These are phyloP conservation scores for Poeciliopsis turrubarensis DNA, from an alignment of 2,113 vertebrate species.

Conservation along the genomic window DNA sequence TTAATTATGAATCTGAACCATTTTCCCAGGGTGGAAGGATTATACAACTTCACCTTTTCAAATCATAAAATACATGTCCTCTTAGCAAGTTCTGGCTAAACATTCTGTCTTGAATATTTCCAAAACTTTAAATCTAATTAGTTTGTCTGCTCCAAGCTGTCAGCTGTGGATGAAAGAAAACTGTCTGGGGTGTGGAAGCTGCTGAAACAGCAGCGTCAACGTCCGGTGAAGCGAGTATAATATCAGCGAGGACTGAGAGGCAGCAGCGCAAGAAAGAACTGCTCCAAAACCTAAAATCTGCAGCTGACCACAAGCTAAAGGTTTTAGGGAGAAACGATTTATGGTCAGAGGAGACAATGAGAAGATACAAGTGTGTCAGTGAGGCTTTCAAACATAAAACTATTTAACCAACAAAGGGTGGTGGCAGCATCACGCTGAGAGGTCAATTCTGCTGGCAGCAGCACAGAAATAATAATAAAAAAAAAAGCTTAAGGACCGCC, in stretches of 20 bases:
- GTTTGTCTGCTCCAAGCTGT: not conserved
- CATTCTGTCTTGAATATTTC: not conserved
- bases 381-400: not conserved
- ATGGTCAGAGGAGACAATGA: not conserved
- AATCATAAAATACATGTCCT: not conserved
- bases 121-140: not conserved
- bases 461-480: not conserved
- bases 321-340: not conserved
- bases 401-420: not conserved
- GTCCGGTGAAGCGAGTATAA: not conserved
- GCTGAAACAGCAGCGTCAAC: not conserved
- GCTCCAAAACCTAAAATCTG: too few species aligned
- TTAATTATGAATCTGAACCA: not conserved
- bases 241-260: not conserved
- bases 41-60: not conserved
- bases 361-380: not conserved
- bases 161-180: not conserved
- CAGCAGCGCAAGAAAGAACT: too few species aligned
- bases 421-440: not conserved
- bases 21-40: not conserved
- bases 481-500: not conserved
- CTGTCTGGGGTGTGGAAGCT: not conserved
- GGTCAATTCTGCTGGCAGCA: too few species aligned
- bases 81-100: not conserved
- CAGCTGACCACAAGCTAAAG: not conserved